Conservation (phyloP, 2,888 invertebrate genomes). For the Drosophila mulleri region DNA sequence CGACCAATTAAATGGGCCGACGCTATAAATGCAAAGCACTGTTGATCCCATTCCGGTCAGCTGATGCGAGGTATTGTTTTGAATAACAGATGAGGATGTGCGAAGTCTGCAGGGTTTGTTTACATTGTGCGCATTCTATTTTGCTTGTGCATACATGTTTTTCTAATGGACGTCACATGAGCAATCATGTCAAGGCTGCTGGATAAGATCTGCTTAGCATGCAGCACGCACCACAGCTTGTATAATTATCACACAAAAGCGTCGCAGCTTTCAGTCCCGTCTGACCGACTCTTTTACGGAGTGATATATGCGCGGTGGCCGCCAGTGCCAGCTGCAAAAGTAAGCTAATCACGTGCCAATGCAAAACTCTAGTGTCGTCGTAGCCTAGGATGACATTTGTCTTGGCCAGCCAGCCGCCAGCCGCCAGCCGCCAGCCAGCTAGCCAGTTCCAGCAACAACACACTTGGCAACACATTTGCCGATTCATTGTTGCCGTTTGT, state of each 20-base stretch:
- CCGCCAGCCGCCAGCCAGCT: neutral
- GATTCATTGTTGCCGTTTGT: constrained; percentile 46
- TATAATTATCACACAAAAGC: constrained; percentile 59
- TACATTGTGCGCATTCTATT: constrained; percentile 5
- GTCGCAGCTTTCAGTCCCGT: constrained; percentile 27
- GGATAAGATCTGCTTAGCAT: constrained; percentile 55
- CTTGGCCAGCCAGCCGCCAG: constrained; percentile 40
- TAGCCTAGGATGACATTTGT: constrained; percentile 66
- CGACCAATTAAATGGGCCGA: neutral
- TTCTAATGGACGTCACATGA: constrained; percentile 27
- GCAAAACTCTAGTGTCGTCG: constrained; percentile 49
- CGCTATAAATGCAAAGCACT: neutral
- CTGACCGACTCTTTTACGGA: constrained; percentile 43
- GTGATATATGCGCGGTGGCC: constrained; percentile 45
- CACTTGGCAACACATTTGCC: constrained; percentile 46
- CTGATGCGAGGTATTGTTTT: neutral
- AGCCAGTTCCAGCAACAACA: constrained; percentile 9
- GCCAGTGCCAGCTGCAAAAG: constrained; percentile 36
- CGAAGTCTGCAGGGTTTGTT: constrained; percentile 1
- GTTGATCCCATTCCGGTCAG: neutral
- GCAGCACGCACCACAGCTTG: constrained; percentile 55
- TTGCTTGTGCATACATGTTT: neutral
- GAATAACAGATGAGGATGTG: neutral
- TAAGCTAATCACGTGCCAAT: constrained; percentile 79
- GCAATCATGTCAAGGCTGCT: constrained; percentile 70